Evolutionary conservation across 2,113 vertebrate genomes (phyloP), one percentile per base, ranked within the genome.

Genomic region (Leptobrachium leishanense): DNA sequence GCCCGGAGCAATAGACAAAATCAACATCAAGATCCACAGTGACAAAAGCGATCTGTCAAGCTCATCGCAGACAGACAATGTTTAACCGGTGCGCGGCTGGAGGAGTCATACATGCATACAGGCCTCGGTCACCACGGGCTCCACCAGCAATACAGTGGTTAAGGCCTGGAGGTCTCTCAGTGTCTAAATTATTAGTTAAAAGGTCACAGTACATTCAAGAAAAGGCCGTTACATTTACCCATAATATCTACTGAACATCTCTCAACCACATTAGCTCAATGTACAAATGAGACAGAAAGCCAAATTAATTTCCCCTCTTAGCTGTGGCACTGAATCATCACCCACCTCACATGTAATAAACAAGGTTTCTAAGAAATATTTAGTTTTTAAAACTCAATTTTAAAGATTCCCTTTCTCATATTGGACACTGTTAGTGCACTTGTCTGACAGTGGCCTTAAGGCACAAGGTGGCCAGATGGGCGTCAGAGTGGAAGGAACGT

Each of bases 41-140:
- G 68, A 78, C 76, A 78, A 78, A 53, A 64, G 55, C 59, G 66
- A 78, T 71, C 68, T 72, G 76, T 78, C 76, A 72, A 42, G 44
- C 68, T 54, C 39, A 42, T 54, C 10, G 62, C 41, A 55, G 63
- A 42, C 31, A 40, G 63, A 70, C 39, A 41, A 77, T 71, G 67
- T n/a, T 69, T 50, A 62, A 44, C 67, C 39, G 67, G 54, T 40
- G 64, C 31, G 40, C 5, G n/a, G 5, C 66, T 11, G 41, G 40
- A 68, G 66, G 41, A 41, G 8, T 43, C 20, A 31, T 8, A 68
- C 66, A 68, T 4, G 13, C 55, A 13, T 41, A 8, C 41, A 43
- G 42, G 11, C 12, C 43, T 31, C 42, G 43, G 3, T 39, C 8
- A 43, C 41, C 66, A 68, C 39, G 40, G 41, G 11, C 6, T 43